Base-by-base conservation (phyloP, 2,113 vertebrate genomes). In the Brachionichthys hirsutus region DNA sequence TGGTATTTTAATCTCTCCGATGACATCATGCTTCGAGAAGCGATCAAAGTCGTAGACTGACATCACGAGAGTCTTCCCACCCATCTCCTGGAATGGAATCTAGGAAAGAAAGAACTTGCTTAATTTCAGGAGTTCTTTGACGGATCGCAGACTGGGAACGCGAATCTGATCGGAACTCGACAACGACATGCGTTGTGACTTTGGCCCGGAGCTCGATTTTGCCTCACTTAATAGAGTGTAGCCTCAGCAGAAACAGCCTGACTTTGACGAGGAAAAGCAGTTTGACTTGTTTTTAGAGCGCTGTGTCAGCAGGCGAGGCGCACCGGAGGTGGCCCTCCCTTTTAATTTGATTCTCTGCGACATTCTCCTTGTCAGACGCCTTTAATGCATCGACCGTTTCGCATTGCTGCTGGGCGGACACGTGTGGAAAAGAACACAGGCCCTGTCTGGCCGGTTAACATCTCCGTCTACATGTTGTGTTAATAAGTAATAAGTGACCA, bases 1-100 rank as follows among this genome's bases (percentile, higher is more conserved):
- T 50, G 94, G 92, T 54, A 94, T 93, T 83, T 95, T 96, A 34
- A 99, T 93, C 85, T 98, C 96, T 0, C 97, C 97, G 0, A 99
- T 99, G 77, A 98, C 94, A 49, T 99, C 97, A 0, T 99, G 96
- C 70, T 99, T 98, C 18, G 97, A 99, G 91, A 99, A 99, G 70
- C 97, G 96, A 80, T 99, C 97, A 0, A 98, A 99, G 89, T 99
- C 97, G 0, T 96, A 99, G 70, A 98, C 95, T n/a, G 94, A 94
- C 96, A 98, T 97, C 41, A 96, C 94, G 80, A 99, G 82, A 0
- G 94, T 95, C 84, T 98, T 99, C 41, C 97, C 97, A 2, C 97
- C 97, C 80, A 99, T 92, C 63, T 99, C 97, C 76, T 94, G 93
- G 88, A 98, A 99, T 0, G 97, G 95, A 50, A 99, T 94, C 97